Conservation (phyloP, 2,113 vertebrate species). For the Chroicocephalus ridibundus region DNA sequence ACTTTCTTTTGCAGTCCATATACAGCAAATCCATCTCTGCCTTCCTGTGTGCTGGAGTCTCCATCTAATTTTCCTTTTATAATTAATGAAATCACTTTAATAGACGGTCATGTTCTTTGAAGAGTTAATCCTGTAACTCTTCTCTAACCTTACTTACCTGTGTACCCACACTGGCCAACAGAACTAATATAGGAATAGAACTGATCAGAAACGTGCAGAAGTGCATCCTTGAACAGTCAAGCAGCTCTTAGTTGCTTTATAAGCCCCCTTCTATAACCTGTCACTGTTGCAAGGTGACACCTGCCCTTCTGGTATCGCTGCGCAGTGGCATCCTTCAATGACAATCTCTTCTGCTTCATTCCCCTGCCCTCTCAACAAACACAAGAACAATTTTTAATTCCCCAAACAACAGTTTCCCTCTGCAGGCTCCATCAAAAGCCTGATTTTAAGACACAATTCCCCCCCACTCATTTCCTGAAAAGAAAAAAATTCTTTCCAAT, state of each 20-base stretch:
- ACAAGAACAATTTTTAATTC: background rate
- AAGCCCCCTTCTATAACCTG: background rate
- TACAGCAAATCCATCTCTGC: background rate
- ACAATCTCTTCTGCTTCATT: background rate
- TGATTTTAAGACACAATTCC: background rate
- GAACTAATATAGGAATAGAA: background rate
- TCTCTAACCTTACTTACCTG: background rate
- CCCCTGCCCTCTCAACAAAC: background rate
- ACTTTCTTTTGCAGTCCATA: background rate
- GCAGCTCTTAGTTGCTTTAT: background rate
- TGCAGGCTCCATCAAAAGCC: background rate
- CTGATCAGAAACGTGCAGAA: background rate
- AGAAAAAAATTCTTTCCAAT: background rate
- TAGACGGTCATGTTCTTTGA: background rate
- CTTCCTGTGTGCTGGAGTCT: background rate
- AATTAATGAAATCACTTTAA: background rate
- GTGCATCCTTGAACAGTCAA: background rate
- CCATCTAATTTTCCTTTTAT: background rate
- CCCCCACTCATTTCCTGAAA: background rate
- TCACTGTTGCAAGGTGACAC: background rate
- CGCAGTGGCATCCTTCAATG: background rate
- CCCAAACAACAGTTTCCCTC: background rate
- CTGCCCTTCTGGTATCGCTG: background rate
- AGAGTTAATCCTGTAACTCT: background rate
- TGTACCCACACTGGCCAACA: background rate